Evolutionary conservation across 2,113 vertebrate species (phyloP).

Genomic region (Hymenochirus boettgeri): DNA sequence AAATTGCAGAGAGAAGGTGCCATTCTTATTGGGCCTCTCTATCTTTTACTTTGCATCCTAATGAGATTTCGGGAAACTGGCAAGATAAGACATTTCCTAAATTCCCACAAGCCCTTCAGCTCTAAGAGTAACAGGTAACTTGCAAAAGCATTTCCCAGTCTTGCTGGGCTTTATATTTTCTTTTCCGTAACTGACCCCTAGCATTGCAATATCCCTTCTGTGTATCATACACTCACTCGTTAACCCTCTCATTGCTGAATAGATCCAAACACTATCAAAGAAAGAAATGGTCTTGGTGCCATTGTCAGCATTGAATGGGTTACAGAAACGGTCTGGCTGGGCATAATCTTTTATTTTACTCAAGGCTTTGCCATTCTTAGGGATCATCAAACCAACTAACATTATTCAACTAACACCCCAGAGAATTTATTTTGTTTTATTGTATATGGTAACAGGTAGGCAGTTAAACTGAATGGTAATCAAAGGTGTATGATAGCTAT

Average conservation of each 20-base stretch:
- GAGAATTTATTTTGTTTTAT: slow-evolving; percentile 37
- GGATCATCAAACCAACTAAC: slow-evolving; percentile 26
- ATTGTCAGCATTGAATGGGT: slow-evolving; percentile 32
- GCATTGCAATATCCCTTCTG: slow-evolving; percentile 36
- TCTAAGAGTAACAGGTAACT: slow-evolving; percentile 74
- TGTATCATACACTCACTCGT: slow-evolving; percentile 44
- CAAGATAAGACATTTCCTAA: slow-evolving; percentile 66
- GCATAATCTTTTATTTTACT: slow-evolving; percentile 24
- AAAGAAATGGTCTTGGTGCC: background rate
- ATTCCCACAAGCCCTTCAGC: slow-evolving; percentile 62
- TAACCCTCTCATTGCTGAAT: slow-evolving; percentile 36
- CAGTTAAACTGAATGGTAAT: no score
- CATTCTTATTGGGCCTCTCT: slow-evolving; percentile 67
- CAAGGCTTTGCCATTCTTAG: slow-evolving; percentile 33
- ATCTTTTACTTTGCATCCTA: slow-evolving; percentile 69
- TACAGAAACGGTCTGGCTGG: slow-evolving; percentile 12
- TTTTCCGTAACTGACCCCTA: slow-evolving; percentile 26
- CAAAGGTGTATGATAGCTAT: background rate
- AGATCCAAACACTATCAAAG: background rate
- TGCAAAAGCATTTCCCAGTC: slow-evolving; percentile 38
- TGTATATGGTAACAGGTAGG: no score
- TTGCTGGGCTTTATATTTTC: slow-evolving; percentile 47
- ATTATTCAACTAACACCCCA: slow-evolving; percentile 28
- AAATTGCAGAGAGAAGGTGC: slow-evolving; percentile 58
- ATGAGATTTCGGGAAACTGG: slow-evolving; percentile 71